phyloP scores from a whole-genome alignment of 2,888 invertebrate genomes.

The Lepeophtheirus nordmannii region DNA sequence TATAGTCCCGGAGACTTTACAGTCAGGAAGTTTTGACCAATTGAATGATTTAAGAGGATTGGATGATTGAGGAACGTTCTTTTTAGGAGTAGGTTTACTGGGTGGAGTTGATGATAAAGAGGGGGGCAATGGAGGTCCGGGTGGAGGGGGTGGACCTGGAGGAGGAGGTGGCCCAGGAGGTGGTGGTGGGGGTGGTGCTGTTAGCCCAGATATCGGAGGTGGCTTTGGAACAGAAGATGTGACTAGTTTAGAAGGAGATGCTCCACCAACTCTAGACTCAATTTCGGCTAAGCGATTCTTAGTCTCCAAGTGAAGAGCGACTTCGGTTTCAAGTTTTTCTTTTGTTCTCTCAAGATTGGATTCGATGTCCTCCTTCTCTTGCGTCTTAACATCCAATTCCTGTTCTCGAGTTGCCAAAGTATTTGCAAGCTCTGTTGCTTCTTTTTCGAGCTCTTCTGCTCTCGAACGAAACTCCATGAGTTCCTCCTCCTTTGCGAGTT shows the following conservation, averaged over 20 bases:
- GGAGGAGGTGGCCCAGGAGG: conserved; percentile 30
- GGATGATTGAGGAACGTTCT: conserved; percentile 80
- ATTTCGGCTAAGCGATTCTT: conserved; percentile 48
- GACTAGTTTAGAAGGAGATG: neutral
- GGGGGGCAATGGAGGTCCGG: conserved; percentile 26
- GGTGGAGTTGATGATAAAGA: conserved; percentile 16
- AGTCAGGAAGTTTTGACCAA: conserved; percentile 87
- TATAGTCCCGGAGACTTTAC: conserved; percentile 76
- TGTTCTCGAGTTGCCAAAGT: conserved; percentile 77
- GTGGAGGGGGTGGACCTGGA: conserved; percentile 27
- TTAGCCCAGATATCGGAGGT: conserved; percentile 32
- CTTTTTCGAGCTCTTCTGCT: conserved; percentile 70
- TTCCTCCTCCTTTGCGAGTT: conserved; percentile 83
- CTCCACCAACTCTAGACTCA: conserved; percentile 14
- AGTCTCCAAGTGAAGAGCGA: conserved; percentile 68
- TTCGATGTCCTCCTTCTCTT: conserved; percentile 83
- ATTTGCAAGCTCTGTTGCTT: conserved; percentile 70
- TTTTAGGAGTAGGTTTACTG: conserved; percentile 33
- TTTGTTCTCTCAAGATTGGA: conserved; percentile 50
- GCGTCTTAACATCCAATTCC: conserved; percentile 69
- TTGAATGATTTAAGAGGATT: conserved; percentile 91
- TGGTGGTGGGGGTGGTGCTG: conserved; percentile 28
- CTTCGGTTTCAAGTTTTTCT: conserved; percentile 74
- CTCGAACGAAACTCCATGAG: conserved; percentile 67
- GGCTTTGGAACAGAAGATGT: conserved; percentile 23